Evolutionary conservation across 2,113 vertebrate genomes (phyloP).

Genomic region (Heloderma charlesbogerti): DNA sequence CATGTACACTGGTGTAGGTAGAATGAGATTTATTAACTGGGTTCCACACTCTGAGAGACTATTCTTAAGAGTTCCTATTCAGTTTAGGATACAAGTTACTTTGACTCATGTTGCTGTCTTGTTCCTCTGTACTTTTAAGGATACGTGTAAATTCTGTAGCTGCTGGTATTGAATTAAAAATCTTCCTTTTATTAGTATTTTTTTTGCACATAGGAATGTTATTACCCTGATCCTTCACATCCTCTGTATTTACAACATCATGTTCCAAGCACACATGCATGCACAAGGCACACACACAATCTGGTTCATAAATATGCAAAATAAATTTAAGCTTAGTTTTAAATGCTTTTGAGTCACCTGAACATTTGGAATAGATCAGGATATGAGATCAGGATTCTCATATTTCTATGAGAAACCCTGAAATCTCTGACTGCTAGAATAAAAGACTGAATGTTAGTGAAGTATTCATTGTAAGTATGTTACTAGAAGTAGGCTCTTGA

Average conservation of each 20-base stretch:
- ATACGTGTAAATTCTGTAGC: neutral
- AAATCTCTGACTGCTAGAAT: neutral
- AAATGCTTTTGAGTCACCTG: neutral
- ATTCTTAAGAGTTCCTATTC: neutral
- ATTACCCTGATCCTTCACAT: neutral
- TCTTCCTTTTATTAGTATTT: neutral
- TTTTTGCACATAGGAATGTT: neutral
- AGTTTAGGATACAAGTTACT: neutral
- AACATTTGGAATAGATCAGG: neutral
- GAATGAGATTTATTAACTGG: neutral
- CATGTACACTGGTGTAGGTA: neutral
- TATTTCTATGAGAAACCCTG: neutral
- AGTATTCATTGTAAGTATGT: neutral
- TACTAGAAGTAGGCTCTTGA: neutral
- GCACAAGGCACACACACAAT: neutral
- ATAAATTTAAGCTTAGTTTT: neutral
- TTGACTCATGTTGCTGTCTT: neutral
- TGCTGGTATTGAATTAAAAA: neutral
- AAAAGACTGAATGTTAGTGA: neutral
- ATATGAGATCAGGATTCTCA: neutral
- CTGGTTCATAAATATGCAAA: neutral
- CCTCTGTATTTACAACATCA: neutral
- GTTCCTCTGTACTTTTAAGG: neutral
- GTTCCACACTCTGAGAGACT: neutral
- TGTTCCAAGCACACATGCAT: too few relatives aligned